Percentiles rank a stretch among this genome's conserved stretches.
These are phyloP conservation scores for Eumaeus atala DNA, from an alignment of 1,140 invertebrate genomes.

Conservation along the genomic window DNA sequence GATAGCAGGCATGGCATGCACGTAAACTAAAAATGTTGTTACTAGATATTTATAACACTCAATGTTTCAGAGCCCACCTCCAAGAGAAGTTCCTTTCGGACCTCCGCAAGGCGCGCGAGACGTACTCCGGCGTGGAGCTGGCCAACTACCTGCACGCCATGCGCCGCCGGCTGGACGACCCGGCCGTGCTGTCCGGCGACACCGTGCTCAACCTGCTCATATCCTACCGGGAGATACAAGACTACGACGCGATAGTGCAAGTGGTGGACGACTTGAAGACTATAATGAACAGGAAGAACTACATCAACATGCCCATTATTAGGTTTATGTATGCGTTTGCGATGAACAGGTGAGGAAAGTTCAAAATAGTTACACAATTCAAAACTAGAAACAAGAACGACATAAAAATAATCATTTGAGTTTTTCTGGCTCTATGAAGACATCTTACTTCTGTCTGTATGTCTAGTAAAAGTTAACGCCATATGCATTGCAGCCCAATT, in stretches of 20 bases:
- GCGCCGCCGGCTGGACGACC: constrained; percentile 95
- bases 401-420: too few species aligned
- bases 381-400: too few species aligned
- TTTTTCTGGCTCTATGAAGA: too few species aligned
- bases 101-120: constrained; percentile 93
- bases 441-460: too few species aligned
- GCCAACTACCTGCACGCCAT: constrained; percentile 90
- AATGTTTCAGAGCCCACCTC: constrained; percentile 91
- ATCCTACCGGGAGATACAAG: constrained; percentile 94
- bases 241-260: constrained; percentile 98
- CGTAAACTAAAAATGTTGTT: too few species aligned
- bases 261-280: constrained; percentile 95
- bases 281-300: constrained; percentile 93
- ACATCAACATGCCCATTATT: constrained; percentile 92
- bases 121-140: constrained; percentile 90
- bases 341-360: constrained; percentile 84
- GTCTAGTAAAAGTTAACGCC: too few species aligned
- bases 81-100: constrained; percentile 98
- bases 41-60: too few species aligned
- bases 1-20: too few species aligned
- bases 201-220: constrained; percentile 94
- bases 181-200: constrained; percentile 95
- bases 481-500: too few species aligned
- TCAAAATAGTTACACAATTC: too few species aligned
- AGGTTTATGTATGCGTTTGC: constrained; percentile 97